phyloP scores from a whole-genome alignment of 2,797 vertebrate species.

The Thalassophryne amazonica region DNA sequence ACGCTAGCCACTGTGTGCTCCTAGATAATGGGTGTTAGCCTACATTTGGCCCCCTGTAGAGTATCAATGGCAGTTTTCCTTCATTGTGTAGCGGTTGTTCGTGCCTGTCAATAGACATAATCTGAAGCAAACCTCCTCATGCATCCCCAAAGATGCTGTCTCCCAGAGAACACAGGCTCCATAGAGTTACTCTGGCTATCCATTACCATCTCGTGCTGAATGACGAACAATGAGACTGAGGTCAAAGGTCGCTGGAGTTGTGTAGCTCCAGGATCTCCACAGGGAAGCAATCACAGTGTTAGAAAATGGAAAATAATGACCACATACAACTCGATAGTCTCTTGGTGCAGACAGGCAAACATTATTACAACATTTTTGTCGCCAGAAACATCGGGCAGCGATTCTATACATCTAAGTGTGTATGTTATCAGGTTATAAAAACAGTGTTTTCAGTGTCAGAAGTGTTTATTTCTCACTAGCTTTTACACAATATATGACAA shows the following conservation, averaged over 20 bases:
- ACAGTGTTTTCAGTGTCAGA: too few species aligned
- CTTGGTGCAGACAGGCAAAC: constrained; percentile 41
- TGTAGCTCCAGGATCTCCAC: constrained; percentile 42
- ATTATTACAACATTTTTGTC: too few species aligned
- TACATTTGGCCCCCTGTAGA: constrained; percentile 40
- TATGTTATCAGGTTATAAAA: too few species aligned
- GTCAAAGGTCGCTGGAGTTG: constrained; percentile 60
- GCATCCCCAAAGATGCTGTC: constrained; percentile 49
- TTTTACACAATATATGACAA: too few species aligned
- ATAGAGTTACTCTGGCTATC: constrained; percentile 60
- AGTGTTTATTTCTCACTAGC: too few species aligned
- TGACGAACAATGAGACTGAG: constrained; percentile 58
- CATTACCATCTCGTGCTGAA: constrained; percentile 67
- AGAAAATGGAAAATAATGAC: constrained; percentile 44
- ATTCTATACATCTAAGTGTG: too few species aligned
- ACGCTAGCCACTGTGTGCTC: too few species aligned
- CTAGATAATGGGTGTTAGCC: constrained; percentile 36
- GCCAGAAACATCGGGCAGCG: too few species aligned
- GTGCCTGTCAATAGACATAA: constrained; percentile 47
- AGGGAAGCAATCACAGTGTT: constrained; percentile 47
- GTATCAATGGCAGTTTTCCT: constrained; percentile 39
- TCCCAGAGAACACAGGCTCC: constrained; percentile 61
- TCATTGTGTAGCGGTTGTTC: constrained; percentile 51
- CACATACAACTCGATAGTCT: constrained; percentile 8
- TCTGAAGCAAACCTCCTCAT: constrained; percentile 47